Percentiles rank a stretch among this genome's conserved stretches.
phyloP scores from a whole-genome alignment of 2,888 invertebrate genomes.

The Callyntrura guangdongensis region DNA sequence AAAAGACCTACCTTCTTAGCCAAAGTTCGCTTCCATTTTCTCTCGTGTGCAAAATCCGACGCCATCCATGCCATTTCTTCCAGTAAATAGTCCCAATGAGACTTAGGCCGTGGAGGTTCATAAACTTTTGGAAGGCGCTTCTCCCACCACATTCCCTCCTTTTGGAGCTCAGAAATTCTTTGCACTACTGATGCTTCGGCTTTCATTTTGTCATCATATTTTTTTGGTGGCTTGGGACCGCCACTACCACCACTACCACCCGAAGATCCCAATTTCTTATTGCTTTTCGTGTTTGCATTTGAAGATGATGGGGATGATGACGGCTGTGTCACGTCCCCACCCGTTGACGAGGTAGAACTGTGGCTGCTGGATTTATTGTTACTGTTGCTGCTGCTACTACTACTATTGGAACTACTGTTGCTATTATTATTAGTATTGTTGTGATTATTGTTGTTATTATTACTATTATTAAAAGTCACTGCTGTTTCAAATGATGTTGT shows the following conservation, averaged over 20 bases:
- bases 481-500: background rate
- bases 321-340: background rate
- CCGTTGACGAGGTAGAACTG: too few relatives aligned
- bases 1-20: slow-evolving; percentile 90
- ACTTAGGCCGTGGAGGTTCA: slow-evolving; percentile 85
- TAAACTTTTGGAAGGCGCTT: slow-evolving; percentile 78
- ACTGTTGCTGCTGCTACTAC: background rate
- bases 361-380: too few relatives aligned
- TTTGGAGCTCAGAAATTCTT: slow-evolving; percentile 95
- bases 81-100: slow-evolving; percentile 99
- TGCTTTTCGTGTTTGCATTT: slow-evolving; percentile 31
- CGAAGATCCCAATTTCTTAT: slow-evolving; percentile 29
- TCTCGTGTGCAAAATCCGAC: slow-evolving; percentile 98
- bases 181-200: slow-evolving; percentile 90
- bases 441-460: background rate
- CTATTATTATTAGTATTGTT: background rate
- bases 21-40: slow-evolving; percentile 98
- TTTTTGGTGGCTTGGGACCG: slow-evolving; percentile 74
- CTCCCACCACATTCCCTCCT: slow-evolving; percentile 97
- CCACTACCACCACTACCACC: background rate
- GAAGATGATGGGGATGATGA: slow-evolving; percentile 31
- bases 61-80: slow-evolving; percentile 99
- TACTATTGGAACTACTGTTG: slow-evolving; percentile 16
- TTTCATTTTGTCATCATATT: slow-evolving; percentile 82
- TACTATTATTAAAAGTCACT: background rate